Evolutionary conservation across 2,888 invertebrate genomes (phyloP).

Genomic region (Agrilus biguttatus): DNA sequence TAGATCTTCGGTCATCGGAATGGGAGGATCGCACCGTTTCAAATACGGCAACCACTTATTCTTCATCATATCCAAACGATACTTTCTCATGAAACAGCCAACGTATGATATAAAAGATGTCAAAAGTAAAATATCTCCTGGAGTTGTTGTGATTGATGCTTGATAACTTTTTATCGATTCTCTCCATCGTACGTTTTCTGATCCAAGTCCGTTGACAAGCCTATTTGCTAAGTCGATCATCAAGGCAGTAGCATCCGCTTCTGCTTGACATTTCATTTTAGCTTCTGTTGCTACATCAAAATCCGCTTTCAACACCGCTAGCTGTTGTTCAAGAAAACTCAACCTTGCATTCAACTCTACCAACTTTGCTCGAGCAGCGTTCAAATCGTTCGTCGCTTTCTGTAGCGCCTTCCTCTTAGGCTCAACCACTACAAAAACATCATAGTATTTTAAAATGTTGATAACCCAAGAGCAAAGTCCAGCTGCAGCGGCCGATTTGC

Average conservation of each 20-base stretch:
- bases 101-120: conserved; percentile 92
- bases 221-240: conserved; percentile 87
- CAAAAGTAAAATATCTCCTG: conserved; percentile 78
- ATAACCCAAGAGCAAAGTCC: conserved; percentile 91
- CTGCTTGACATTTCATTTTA: conserved; percentile 82
- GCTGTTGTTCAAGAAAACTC: conserved; percentile 61
- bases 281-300: conserved; percentile 76
- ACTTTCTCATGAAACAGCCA: conserved; percentile 80
- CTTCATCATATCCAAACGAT: conserved; percentile 62
- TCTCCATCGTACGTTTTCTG: conserved; percentile 78
- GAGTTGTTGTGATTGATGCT: conserved; percentile 59
- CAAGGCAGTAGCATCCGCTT: conserved; percentile 78
- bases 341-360: conserved; percentile 60
- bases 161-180: conserved; percentile 45
- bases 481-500: conserved; percentile 83
- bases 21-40: conserved; percentile 51
- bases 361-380: conserved; percentile 68
- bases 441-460: conserved; percentile 80
- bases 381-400: conserved; percentile 71
- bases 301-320: conserved; percentile 60
- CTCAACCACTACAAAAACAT: conserved; percentile 82
- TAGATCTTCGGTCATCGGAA: conserved; percentile 63
- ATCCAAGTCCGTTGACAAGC: conserved; percentile 81
- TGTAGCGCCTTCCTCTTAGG: conserved; percentile 78
- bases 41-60: conserved; percentile 72